Base-by-base conservation (phyloP, 2,888 invertebrate genomes). In the Tetragonisca angustula region DNA sequence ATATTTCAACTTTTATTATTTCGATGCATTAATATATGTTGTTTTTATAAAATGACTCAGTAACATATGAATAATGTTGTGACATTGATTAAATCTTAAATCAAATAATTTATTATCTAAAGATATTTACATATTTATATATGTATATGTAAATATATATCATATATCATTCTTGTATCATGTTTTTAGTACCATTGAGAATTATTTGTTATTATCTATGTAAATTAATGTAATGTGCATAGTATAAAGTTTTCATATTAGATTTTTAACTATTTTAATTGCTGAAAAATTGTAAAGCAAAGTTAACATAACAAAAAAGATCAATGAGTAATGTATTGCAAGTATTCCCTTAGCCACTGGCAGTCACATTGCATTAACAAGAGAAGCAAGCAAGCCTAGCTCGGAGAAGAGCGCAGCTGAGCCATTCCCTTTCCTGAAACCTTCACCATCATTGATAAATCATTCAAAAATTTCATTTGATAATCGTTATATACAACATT, bases 401-500 rank as follows among this genome's bases (percentile, higher is more conserved):
- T 92, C 92, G 90, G 91, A 91, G 91, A 90, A 89, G 91, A 93
- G 88, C 91, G 90, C 91, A 90, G 92, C 92, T 89, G 92, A 91
- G 90, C 91, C 90, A 92, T 92, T 91, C 89, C 89, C 86, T 90
- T 89, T 91, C 90, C 89, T 85, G 89, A 89, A 89, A 89, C 88
- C 91, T 91, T 88, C 88, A 89, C 83, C 88, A 78, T 90, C 89
- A 89, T 90, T 88, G 85, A 87, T 84, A 88, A 90, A 88, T 91
- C 87, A 90, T 89, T 91, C 87, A 86, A 89, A 91, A 89, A 70
- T 90, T 91, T 91, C 90, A 90, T 92, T 92, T 91, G 81, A 88
- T 91, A 89, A 91, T 93, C 89, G 90, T 92, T 92, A 83, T 92
- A 89, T 92, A 92, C 92, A 91, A 90, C 92, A 91, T 93, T 92